Evolutionary conservation across 2,888 invertebrate species (phyloP).

Genomic region (Smittia sp.): DNA sequence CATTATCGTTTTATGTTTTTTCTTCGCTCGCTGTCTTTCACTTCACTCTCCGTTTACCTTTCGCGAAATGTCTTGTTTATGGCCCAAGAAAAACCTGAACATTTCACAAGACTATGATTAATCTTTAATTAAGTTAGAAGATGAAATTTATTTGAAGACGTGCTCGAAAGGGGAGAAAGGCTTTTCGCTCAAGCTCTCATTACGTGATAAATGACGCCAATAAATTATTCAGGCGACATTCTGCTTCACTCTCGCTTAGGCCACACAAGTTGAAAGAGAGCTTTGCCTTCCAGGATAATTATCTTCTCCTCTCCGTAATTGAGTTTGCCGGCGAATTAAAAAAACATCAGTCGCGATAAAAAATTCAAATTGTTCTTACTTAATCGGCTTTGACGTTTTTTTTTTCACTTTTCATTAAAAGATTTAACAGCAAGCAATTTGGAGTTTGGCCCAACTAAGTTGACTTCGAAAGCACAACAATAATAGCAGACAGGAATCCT

Average conservation of each 20-base stretch:
- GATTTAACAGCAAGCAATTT: too few species aligned
- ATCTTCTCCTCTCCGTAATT: not conserved
- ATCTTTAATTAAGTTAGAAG: slow-evolving; percentile 8
- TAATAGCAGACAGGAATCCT: too few species aligned
- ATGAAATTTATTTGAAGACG: slow-evolving; percentile 8
- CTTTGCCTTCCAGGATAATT: slow-evolving; percentile 1
- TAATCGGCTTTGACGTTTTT: not conserved
- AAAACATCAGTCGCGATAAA: not conserved
- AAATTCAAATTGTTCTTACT: not conserved
- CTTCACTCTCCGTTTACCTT: not conserved
- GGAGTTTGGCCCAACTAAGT: too few species aligned
- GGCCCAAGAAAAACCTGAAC: slow-evolving; percentile 3
- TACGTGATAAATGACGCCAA: slow-evolving; percentile 7
- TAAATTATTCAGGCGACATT: slow-evolving; percentile 7
- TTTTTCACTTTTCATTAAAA: not conserved
- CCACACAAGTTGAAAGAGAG: not conserved
- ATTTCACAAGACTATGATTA: slow-evolving; percentile 7
- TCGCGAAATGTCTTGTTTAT: slow-evolving; percentile 4
- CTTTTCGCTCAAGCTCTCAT: not conserved
- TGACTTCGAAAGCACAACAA: too few species aligned
- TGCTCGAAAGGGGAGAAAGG: not conserved
- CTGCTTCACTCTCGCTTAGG: not conserved
- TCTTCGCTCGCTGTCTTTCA: not conserved
- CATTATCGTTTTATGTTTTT: not conserved
- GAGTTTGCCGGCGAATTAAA: not conserved